phyloP scores from a whole-genome alignment of 2,797 vertebrate genomes.

The Gastrophryne carolinensis region DNA sequence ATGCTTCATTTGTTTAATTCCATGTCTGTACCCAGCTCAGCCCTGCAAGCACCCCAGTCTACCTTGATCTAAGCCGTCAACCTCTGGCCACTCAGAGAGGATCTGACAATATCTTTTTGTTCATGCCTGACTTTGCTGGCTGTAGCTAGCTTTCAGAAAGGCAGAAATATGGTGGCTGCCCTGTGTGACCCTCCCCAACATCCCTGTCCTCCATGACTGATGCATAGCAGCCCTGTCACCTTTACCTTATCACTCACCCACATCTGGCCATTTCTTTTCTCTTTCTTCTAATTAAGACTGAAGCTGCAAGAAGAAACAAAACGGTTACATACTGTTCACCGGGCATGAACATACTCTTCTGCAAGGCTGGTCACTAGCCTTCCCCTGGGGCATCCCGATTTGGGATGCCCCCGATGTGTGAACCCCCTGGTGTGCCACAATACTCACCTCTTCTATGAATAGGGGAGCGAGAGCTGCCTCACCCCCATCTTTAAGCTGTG shows the following conservation, averaged over 20 bases:
- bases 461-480: too few relatives aligned
- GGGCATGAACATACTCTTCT: too few relatives aligned
- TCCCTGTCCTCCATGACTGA: neutral
- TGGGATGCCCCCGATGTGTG: too few relatives aligned
- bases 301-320: neutral
- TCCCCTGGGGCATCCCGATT: too few relatives aligned
- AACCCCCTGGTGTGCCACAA: too few relatives aligned
- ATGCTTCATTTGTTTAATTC: too few relatives aligned
- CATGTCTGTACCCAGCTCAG: too few relatives aligned
- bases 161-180: conserved; percentile 22
- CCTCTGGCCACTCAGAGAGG: neutral
- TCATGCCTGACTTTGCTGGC: neutral
- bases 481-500: too few relatives aligned
- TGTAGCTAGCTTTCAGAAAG: neutral
- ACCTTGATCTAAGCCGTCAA: too few relatives aligned
- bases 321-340: neutral
- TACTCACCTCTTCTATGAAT: too few relatives aligned
- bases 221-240: neutral
- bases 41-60: too few relatives aligned
- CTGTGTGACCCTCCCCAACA: conserved; percentile 3
- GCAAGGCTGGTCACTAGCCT: too few relatives aligned
- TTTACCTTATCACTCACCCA: neutral
- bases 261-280: neutral
- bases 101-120: conserved; percentile 13
- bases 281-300: neutral